Conservation (phyloP, 1,140 invertebrate genomes). For the Trichonephila clavata region DNA sequence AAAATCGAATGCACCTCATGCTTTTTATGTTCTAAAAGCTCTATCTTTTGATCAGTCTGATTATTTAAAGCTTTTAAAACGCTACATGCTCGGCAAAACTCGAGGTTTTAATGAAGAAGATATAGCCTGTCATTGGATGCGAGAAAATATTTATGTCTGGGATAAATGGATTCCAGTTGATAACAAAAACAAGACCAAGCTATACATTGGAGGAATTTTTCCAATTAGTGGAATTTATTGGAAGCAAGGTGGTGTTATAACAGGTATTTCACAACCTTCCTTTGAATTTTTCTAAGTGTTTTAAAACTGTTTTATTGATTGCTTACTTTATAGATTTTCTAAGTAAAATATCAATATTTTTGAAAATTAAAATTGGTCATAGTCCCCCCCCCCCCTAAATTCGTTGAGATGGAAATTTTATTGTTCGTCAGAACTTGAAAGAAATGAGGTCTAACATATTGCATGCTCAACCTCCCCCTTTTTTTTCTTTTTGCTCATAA, state of each 20-base stretch:
- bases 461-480: no score
- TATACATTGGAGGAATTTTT: conserved; percentile 90
- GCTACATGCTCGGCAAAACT: conserved; percentile 80
- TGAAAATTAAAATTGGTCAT: no score
- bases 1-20: conserved; percentile 69
- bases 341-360: no score
- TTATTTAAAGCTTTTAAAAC: conserved; percentile 83
- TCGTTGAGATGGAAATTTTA: no score
- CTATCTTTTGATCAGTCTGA: conserved; percentile 83
- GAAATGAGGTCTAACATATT: no score
- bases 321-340: no score
- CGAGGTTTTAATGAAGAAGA: conserved; percentile 79
- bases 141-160: conserved; percentile 83
- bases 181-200: conserved; percentile 82
- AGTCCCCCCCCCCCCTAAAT: no score
- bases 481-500: no score
- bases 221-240: conserved; percentile 85
- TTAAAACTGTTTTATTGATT: no score
- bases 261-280: conserved; percentile 80
- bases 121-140: conserved; percentile 88
- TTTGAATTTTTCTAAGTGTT: no score
- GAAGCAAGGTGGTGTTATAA: conserved; percentile 84
- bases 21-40: conserved; percentile 83
- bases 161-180: conserved; percentile 83
- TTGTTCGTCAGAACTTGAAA: no score